Percentiles rank a stretch among this genome's conserved stretches.
These are phyloP conservation scores for Tuberolachnus salignus DNA, from an alignment of 2,888 invertebrate genomes.

Conservation along the genomic window DNA sequence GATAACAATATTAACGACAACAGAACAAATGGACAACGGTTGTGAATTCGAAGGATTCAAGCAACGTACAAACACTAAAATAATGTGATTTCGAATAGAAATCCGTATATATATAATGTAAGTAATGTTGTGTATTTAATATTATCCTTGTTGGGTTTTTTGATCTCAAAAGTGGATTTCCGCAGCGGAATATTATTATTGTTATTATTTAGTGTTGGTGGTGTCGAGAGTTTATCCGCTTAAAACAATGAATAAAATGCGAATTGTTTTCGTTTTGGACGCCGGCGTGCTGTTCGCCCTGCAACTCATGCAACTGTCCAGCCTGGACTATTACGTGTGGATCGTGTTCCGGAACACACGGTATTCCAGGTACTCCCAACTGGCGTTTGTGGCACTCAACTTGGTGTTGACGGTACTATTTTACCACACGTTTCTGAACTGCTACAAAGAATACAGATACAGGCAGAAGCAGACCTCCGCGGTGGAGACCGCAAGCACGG, in stretches of 20 bases:
- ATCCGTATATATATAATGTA: too few relatives aligned
- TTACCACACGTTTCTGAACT: constrained; percentile 47
- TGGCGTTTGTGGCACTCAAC: constrained; percentile 26
- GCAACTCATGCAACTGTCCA: constrained; percentile 30
- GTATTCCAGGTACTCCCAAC: constrained; percentile 47
- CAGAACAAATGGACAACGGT: too few relatives aligned
- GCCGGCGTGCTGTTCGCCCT: constrained; percentile 7
- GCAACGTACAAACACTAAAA: too few relatives aligned
- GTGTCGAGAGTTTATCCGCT: too few relatives aligned
- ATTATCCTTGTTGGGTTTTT: too few relatives aligned
- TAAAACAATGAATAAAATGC: constrained; percentile 22
- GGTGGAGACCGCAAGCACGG: background rate
- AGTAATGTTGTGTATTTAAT: too few relatives aligned
- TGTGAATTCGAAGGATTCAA: too few relatives aligned
- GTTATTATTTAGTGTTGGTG: too few relatives aligned
- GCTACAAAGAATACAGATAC: constrained; percentile 43
- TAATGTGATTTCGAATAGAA: too few relatives aligned
- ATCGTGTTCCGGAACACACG: constrained; percentile 38
- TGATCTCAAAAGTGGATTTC: too few relatives aligned
- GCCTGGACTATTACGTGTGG: constrained; percentile 39
- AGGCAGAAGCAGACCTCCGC: background rate
- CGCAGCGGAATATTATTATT: too few relatives aligned
- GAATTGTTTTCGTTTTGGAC: constrained; percentile 40
- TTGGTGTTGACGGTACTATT: constrained; percentile 40
- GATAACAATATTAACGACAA: too few relatives aligned